Base-by-base conservation (phyloP, 1,140 invertebrate species). In the Adelges cooleyi region DNA sequence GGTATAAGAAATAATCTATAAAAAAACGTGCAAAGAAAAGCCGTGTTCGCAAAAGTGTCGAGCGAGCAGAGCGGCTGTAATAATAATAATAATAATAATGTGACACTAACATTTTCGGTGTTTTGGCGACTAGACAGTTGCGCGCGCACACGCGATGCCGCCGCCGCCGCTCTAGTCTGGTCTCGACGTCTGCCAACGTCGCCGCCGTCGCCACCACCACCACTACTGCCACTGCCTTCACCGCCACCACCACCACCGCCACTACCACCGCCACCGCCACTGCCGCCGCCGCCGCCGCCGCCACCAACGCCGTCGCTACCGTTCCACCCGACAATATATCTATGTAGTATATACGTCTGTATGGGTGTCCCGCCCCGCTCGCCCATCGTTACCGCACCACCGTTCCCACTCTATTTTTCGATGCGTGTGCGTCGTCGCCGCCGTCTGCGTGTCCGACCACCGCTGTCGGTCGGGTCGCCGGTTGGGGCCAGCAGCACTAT, bases 91-190 rank as follows among this genome's bases (percentile, higher is more conserved):
- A 33, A 33, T 33, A 33, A 33, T 33, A 33, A 33, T 33, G 29
- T 42, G 53, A 56, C 53, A 36, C 52, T 13, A 42, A 62, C 17
- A 13, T 18, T 33, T 46, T 62, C 23, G 54, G 23, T 33, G n/a
- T 38, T 48, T 50, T 38, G 46, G 48, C 46, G 62, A 49, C 62
- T 9, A 65, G 51, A 66, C 49, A 23, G 36, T 23, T 54, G 52
- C 66, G 66, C 66, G 53, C 51, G 52, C 66, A 50, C 36, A n/a
- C 25, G 13, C 27, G 74, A 74, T 73, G 70, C 71, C 72, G 70
- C 68, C 71, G 69, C 72, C 71, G 72, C 71, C 71, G 71, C 66
- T 29, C 29, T 27, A 74, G 75, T 75, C 74, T 76, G 74, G 71
- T 71, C 73, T 71, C 69, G 72, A 69, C 73, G 72, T 73, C 71